Percentiles rank a stretch among this genome's conserved stretches.
These are phyloP conservation scores for Campopleginae sp. DNA, from an alignment of 2,888 invertebrate species.

Conservation along the genomic window DNA sequence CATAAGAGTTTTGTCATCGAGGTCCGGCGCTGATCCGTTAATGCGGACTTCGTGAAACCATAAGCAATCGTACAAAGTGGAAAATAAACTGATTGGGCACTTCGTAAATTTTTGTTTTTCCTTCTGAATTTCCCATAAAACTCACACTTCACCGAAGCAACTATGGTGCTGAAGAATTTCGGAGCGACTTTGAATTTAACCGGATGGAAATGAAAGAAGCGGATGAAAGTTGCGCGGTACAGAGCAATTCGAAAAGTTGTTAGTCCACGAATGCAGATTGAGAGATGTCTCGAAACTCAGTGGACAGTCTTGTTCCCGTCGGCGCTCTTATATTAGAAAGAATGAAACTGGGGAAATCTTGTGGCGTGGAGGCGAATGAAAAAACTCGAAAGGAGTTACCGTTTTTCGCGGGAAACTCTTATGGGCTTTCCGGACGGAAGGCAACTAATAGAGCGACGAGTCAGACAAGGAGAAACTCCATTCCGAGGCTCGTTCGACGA, in stretches of 20 bases:
- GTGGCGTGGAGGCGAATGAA: constrained; percentile 57
- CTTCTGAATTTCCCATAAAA: background rate
- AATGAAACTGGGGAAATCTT: constrained; percentile 26
- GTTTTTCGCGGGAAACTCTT: constrained; percentile 57
- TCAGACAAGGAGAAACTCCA: constrained; percentile 54
- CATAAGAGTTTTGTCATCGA: background rate
- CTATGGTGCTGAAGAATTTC: background rate
- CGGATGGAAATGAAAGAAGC: background rate
- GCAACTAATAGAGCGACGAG: constrained; percentile 47
- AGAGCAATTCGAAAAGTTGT: constrained; percentile 58
- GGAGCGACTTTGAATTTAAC: background rate
- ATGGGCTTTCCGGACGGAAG: constrained; percentile 45
- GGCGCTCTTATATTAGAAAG: constrained; percentile 28
- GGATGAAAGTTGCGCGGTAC: constrained; percentile 9
- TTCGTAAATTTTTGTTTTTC: background rate
- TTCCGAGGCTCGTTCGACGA: constrained; percentile 40
- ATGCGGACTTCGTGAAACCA: background rate
- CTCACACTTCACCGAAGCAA: background rate
- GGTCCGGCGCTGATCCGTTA: background rate
- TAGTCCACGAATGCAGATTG: constrained; percentile 49
- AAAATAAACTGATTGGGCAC: background rate
- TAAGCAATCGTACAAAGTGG: background rate
- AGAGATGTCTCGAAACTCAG: constrained; percentile 42
- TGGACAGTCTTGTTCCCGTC: constrained; percentile 4
- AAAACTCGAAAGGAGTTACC: constrained; percentile 65